phyloP scores from a whole-genome alignment of 2,888 invertebrate species.

The Schrankia costaestrigalis region DNA sequence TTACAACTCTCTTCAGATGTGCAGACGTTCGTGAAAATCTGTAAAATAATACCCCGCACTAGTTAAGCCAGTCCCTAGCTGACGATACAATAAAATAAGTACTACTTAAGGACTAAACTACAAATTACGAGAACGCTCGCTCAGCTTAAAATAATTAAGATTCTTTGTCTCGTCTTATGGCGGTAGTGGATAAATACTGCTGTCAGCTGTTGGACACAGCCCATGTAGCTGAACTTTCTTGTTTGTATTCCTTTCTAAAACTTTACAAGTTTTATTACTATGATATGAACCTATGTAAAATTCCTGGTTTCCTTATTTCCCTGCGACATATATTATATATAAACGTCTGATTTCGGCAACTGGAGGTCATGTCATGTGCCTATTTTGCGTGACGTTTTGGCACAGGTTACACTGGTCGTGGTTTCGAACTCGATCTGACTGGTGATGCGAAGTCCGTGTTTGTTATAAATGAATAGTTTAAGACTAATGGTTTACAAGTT shows the following conservation, averaged over 20 bases:
- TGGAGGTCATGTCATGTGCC: too few relatives aligned
- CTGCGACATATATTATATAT: too few relatives aligned
- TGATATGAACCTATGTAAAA: too few relatives aligned
- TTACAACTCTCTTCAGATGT: constrained; percentile 50
- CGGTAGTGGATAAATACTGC: constrained; percentile 26
- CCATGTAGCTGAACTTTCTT: constrained; percentile 21
- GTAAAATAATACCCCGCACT: constrained; percentile 65
- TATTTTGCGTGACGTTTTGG: too few relatives aligned
- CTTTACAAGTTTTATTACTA: too few relatives aligned
- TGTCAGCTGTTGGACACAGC: constrained; percentile 29
- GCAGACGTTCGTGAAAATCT: constrained; percentile 67
- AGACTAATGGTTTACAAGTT: too few relatives aligned
- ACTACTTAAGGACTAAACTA: constrained; percentile 58
- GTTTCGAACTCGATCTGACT: too few relatives aligned
- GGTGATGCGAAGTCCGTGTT: too few relatives aligned
- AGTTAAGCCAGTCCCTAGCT: constrained; percentile 58
- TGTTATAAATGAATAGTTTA: too few relatives aligned
- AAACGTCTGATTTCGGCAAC: too few relatives aligned
- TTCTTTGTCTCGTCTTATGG: constrained; percentile 62
- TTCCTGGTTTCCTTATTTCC: too few relatives aligned
- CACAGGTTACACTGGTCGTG: too few relatives aligned
- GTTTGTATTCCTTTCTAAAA: constrained; percentile 14
- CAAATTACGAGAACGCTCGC: constrained; percentile 66
- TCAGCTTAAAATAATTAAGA: constrained; percentile 76
- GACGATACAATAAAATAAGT: constrained; percentile 73